phyloP scores from a whole-genome alignment of 2,888 invertebrate species.

The Drosophila emarginata region DNA sequence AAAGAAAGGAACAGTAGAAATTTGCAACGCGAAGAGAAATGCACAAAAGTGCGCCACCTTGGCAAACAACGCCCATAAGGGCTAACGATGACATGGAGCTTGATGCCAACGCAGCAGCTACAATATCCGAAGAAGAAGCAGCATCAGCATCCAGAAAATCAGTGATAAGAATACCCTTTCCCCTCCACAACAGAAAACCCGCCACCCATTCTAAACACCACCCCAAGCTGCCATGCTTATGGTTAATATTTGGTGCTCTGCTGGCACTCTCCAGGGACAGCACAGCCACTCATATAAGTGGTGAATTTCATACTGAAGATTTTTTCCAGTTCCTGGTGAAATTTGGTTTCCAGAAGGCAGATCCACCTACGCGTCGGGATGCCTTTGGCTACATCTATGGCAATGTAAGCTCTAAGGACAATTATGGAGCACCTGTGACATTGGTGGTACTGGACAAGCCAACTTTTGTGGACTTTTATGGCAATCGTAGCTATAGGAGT shows the following conservation, averaged over 20 bases:
- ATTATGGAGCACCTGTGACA: constrained; percentile 87
- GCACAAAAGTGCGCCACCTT: constrained; percentile 74
- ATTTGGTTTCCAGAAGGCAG: constrained; percentile 98
- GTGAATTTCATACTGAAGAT: constrained; percentile 87
- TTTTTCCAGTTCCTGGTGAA: constrained; percentile 96
- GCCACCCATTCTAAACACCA: constrained; percentile 14
- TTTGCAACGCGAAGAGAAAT: constrained; percentile 58
- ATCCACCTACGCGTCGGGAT: constrained; percentile 88
- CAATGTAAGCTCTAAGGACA: constrained; percentile 90
- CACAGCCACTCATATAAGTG: constrained; percentile 85
- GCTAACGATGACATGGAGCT: neutral
- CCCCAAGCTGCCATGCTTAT: constrained; percentile 21
- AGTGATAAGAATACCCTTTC: constrained; percentile 43
- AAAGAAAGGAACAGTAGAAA: constrained; percentile 37
- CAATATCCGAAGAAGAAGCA: neutral
- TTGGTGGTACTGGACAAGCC: constrained; percentile 95
- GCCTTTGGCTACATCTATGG: constrained; percentile 98
- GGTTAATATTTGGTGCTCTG: constrained; percentile 37
- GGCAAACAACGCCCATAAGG: constrained; percentile 48
- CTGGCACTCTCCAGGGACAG: constrained; percentile 16
- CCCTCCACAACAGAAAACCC: constrained; percentile 22
- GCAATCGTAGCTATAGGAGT: constrained; percentile 87
- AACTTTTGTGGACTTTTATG: constrained; percentile 95
- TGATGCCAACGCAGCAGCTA: constrained; percentile 52
- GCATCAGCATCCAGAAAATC: constrained; percentile 25